phyloP scores from a whole-genome alignment of 2,113 vertebrate species.

The Heliornis fulica region DNA sequence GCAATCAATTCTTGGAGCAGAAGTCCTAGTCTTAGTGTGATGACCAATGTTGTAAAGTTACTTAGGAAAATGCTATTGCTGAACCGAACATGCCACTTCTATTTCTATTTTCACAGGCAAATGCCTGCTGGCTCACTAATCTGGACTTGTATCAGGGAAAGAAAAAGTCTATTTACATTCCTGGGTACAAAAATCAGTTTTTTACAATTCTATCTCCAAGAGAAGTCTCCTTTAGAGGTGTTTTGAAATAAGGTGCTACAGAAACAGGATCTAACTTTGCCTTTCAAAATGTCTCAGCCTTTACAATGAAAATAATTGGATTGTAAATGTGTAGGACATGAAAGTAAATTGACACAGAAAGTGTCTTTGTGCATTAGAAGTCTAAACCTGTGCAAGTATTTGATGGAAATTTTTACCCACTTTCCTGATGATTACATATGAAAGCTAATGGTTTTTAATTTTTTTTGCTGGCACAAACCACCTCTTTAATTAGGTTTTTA shows the following conservation, averaged over 20 bases:
- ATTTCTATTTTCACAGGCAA: not conserved
- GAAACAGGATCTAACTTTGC: not conserved
- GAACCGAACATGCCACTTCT: not conserved
- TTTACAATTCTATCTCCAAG: not conserved
- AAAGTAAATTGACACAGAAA: not conserved
- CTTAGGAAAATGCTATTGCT: not conserved
- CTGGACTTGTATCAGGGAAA: not conserved
- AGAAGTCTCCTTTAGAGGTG: not conserved
- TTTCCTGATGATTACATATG: not conserved
- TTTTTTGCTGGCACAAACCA: not conserved
- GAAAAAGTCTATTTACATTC: not conserved
- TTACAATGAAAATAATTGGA: not conserved
- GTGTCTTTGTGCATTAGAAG: not conserved
- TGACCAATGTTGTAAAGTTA: not conserved
- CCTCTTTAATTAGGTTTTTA: not conserved
- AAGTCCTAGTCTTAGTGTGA: not conserved
- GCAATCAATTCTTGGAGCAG: not conserved
- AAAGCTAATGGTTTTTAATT: constrained; percentile 5
- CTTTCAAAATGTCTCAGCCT: not conserved
- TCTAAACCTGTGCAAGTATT: not conserved
- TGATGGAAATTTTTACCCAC: not conserved
- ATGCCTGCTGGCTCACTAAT: not conserved
- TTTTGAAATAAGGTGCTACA: not conserved
- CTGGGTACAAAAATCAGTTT: not conserved
- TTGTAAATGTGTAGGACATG: not conserved